Evolutionary conservation across 2,888 invertebrate genomes (phyloP), one percentile per base, ranked within the genome.

Genomic region (Calliscelio sp.): DNA sequence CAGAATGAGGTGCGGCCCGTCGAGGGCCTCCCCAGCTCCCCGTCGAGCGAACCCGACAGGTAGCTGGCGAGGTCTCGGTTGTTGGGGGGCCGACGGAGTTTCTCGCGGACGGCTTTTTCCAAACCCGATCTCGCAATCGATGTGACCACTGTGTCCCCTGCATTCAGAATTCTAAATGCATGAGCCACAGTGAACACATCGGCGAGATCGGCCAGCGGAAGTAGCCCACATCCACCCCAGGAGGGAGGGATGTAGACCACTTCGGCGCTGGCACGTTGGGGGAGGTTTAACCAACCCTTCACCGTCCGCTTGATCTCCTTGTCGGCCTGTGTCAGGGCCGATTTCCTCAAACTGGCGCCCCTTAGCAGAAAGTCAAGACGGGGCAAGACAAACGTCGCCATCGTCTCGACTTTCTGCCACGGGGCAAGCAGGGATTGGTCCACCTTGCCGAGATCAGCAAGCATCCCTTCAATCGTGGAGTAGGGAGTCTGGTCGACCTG

Each of bases 181-280:
- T 92, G 90, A 0, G 86, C 86, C 6, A 90, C 86, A n/a, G 88
- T 86, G 20, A 84, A 55, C 6, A 88, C 75, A 20, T 92, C 91
- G 0, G 84, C 86, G 22, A 89, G 74, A 75, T 91, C 90, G 0
- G 86, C 87, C 1, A 91, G 86, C n/a, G 90, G 91, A 0, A 90
- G 79, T 0, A 90, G 49, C 0, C 90, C 90, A 11, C 88, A 88
- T 0, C 91, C 91, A 0, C 91, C 91, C 68, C 85, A 68, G 0
- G 53, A 68, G 0, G 87, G 80, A 0, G 86, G 86, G 4, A 90
- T 57, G 79, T 80, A 88, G 3, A 91, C 84, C 0, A 89, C 1
- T 71, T 92, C 91, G 6, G 89, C 84, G 53, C 89, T 90, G 3
- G 91, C 90, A 1, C 91, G 55, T 73, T 90, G 90, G 0, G 91